Evolutionary conservation across 2,888 invertebrate species (phyloP).

Genomic region (Nomada fucata): DNA sequence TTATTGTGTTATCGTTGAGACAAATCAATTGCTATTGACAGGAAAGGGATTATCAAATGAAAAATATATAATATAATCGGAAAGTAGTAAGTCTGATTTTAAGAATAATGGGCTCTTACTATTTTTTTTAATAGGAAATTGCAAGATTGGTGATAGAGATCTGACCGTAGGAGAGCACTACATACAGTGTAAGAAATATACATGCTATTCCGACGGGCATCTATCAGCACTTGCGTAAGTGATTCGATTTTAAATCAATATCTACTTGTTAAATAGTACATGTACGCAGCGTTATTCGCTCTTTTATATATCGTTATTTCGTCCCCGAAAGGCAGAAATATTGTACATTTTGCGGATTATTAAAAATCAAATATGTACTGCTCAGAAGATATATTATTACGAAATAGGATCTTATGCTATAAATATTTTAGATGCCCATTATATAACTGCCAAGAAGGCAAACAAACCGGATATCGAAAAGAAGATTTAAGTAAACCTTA

Average conservation of each 20-base stretch:
- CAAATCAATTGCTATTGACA: background rate
- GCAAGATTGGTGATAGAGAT: background rate
- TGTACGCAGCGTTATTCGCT: constrained; percentile 1
- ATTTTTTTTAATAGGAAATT: constrained; percentile 22
- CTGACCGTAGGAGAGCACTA: constrained; percentile 1
- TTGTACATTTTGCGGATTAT: background rate
- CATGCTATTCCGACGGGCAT: background rate
- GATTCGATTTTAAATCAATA: constrained; percentile 26
- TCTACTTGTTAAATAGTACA: background rate
- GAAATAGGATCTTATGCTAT: background rate
- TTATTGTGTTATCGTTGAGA: background rate
- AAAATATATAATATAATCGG: background rate
- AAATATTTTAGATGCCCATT: constrained; percentile 63
- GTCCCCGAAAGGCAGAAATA: background rate
- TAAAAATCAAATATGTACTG: background rate
- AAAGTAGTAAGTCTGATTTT: background rate
- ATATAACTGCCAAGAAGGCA: constrained; percentile 24
- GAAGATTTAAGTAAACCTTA: constrained; percentile 59
- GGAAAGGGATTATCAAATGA: background rate
- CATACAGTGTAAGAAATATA: background rate
- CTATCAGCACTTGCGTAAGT: constrained; percentile 42
- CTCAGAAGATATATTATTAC: background rate
- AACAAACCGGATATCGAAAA: constrained; percentile 47
- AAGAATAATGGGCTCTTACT: background rate
- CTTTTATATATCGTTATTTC: background rate